Conservation (phyloP, 2,797 vertebrate species). For the Fistularia tabacaria region DNA sequence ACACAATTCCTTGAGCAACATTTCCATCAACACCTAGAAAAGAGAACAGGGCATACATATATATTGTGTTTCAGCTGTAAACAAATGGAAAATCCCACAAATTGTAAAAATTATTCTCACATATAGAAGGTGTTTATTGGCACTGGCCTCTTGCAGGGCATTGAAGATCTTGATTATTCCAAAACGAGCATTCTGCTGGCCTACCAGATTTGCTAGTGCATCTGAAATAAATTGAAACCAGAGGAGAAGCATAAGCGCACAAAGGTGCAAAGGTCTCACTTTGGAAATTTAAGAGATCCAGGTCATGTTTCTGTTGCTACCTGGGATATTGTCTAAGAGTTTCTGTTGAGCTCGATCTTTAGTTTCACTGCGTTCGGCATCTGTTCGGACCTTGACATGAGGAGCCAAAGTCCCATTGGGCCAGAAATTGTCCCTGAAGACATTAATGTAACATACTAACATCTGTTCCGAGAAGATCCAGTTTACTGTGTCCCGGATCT, state of each 20-base stretch:
- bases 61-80: background rate
- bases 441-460: slow-evolving; percentile 90
- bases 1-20: slow-evolving; percentile 91
- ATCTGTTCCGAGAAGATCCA: slow-evolving; percentile 98
- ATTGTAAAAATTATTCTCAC: slow-evolving; percentile 74
- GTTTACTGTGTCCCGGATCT: slow-evolving; percentile 95
- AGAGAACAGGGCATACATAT: slow-evolving; percentile 22
- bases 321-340: slow-evolving; percentile 97
- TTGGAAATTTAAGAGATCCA: background rate
- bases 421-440: slow-evolving; percentile 95
- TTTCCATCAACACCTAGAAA: slow-evolving; percentile 88
- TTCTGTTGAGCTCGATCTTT: slow-evolving; percentile 95
- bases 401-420: slow-evolving; percentile 88
- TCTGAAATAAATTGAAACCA: slow-evolving; percentile 68
- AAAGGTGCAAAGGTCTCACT: background rate
- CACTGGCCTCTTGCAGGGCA: slow-evolving; percentile 90
- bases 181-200: slow-evolving; percentile 94
- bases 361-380: slow-evolving; percentile 83
- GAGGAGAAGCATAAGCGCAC: background rate
- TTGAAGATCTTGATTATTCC: slow-evolving; percentile 98
- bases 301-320: slow-evolving; percentile 58
- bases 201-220: slow-evolving; percentile 92
- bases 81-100: background rate
- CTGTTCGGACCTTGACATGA: slow-evolving; percentile 71
- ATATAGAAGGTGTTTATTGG: slow-evolving; percentile 97